Conservation (phyloP, 2,888 invertebrate species). For the Troides helena region DNA sequence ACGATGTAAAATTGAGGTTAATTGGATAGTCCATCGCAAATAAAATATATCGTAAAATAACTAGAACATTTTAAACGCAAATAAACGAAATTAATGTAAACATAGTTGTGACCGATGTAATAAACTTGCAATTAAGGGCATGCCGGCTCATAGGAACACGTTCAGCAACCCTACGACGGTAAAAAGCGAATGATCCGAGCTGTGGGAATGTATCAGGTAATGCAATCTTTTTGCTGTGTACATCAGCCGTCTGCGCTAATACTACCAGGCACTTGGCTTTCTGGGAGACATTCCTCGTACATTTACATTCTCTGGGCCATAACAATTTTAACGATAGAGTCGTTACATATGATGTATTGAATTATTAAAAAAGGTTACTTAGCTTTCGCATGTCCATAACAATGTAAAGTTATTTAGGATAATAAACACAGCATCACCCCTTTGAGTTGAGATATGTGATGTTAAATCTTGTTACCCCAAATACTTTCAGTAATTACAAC, state of each 20-base stretch:
- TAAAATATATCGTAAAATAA: neutral
- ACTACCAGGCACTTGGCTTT: slow-evolving; percentile 27
- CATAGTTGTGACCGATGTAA: slow-evolving; percentile 33
- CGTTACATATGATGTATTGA: slow-evolving; percentile 12
- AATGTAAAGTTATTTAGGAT: too few species aligned
- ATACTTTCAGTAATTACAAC: too few species aligned
- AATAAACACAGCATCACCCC: too few species aligned
- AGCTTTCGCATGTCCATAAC: too few species aligned
- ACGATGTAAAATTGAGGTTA: too few species aligned
- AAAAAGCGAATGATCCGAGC: slow-evolving; percentile 54
- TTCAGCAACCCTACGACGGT: slow-evolving; percentile 38
- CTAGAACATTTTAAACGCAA: slow-evolving; percentile 10
- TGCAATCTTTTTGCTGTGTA: slow-evolving; percentile 64
- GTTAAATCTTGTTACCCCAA: too few species aligned
- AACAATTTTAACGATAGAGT: slow-evolving; percentile 17
- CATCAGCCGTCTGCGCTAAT: slow-evolving; percentile 45
- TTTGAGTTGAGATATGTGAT: too few species aligned
- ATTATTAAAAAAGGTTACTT: neutral
- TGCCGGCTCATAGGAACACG: slow-evolving; percentile 32
- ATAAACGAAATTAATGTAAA: slow-evolving; percentile 32
- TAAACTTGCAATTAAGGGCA: slow-evolving; percentile 40
- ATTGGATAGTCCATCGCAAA: too few species aligned
- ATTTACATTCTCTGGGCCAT: slow-evolving; percentile 10
- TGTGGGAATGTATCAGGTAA: slow-evolving; percentile 70
- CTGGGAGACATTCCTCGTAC: slow-evolving; percentile 29